Conservation (phyloP, 2,888 invertebrate genomes). For the Phyllotreta striolata region DNA sequence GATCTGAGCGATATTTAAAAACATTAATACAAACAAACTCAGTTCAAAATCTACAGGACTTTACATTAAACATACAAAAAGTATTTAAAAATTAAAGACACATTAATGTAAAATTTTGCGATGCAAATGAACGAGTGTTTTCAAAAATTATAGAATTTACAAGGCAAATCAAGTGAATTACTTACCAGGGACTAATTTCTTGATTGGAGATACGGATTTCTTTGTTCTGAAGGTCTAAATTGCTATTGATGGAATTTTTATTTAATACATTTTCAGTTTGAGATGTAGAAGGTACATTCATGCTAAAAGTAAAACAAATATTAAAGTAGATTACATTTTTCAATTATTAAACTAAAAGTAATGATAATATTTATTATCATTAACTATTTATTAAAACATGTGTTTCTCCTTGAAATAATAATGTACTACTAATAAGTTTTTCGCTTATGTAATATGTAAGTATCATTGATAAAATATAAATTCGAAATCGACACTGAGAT, state of each 20-base stretch:
- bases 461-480: too few relatives aligned
- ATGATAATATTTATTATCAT: constrained; percentile 4
- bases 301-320: constrained; percentile 38
- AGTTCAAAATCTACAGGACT: not conserved
- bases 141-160: too few relatives aligned
- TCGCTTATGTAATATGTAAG: too few relatives aligned
- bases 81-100: too few relatives aligned
- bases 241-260: constrained; percentile 36
- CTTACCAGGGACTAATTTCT: constrained; percentile 33
- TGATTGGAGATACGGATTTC: constrained; percentile 20
- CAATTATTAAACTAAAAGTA: constrained; percentile 14
- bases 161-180: not conserved
- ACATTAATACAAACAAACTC: not conserved
- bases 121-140: too few relatives aligned
- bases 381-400: not conserved
- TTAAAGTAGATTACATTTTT: constrained; percentile 11
- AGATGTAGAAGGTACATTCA: constrained; percentile 48
- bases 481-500: too few relatives aligned
- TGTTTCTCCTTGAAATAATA: not conserved
- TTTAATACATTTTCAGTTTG: constrained; percentile 38
- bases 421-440: too few relatives aligned
- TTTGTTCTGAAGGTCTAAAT: constrained; percentile 31
- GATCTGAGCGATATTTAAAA: too few relatives aligned
- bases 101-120: too few relatives aligned
- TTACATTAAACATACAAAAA: not conserved